These are phyloP conservation scores for Nemopilema nomurai DNA, from an alignment of 30 jellyfish, hydroid and myxozoan genomes.

Conservation along the genomic window DNA sequence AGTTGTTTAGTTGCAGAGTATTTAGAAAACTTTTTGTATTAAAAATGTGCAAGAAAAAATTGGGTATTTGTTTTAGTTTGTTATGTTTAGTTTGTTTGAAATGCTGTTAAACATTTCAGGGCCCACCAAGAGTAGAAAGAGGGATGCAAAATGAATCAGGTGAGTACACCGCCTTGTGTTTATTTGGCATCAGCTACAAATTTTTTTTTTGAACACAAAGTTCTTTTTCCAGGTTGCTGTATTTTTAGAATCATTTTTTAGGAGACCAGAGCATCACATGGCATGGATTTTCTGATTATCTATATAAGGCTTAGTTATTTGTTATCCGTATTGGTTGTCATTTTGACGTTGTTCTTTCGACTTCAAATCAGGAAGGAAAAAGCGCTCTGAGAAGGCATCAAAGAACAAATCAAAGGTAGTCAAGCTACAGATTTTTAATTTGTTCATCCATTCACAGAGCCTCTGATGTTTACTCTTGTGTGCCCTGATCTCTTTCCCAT, in stretches of 20 bases:
- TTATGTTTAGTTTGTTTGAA: no score
- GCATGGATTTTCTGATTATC: background rate
- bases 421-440: background rate
- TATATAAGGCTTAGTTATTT: background rate
- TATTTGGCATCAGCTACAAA: background rate
- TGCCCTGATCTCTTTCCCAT: no score
- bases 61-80: background rate
- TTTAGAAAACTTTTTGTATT: no score
- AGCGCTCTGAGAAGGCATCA: constrained; percentile 29
- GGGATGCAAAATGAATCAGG: constrained; percentile 32
- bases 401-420: constrained; percentile 27
- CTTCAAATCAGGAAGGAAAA: constrained; percentile 28
- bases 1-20: no score
- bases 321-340: background rate
- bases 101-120: background rate
- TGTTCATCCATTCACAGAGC: no score
- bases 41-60: no score
- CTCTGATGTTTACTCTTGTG: no score
- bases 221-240: background rate
- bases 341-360: background rate
- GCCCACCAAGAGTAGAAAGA: constrained; percentile 24
- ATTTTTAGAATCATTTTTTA: background rate
- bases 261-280: background rate
- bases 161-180: background rate
- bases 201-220: background rate